These are phyloP conservation scores for Caenorhabditis uteleia DNA, from an alignment of 2,888 invertebrate genomes.

Conservation along the genomic window DNA sequence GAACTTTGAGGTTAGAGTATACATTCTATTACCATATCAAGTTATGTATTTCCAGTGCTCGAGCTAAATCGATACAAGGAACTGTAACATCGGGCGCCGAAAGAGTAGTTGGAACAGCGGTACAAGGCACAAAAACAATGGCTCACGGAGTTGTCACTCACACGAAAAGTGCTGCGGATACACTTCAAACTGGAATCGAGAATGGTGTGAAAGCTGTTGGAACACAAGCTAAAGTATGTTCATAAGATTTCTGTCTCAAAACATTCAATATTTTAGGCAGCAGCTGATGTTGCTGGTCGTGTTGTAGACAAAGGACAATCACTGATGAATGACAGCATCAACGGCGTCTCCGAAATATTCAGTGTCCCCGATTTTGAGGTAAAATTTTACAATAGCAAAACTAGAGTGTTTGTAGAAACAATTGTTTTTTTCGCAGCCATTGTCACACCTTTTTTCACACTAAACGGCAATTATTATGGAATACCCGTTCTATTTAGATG, in stretches of 20 bases:
- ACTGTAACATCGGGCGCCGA: constrained; percentile 66
- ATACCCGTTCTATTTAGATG: too few relatives aligned
- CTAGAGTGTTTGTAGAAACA: not conserved
- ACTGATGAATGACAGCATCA: constrained; percentile 48
- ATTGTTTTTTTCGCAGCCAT: not conserved
- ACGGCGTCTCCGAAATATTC: constrained; percentile 47
- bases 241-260: not conserved
- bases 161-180: constrained; percentile 68
- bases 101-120: constrained; percentile 54
- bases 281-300: constrained; percentile 40
- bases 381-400: not conserved
- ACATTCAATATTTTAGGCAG: constrained; percentile 19
- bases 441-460: too few relatives aligned
- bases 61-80: constrained; percentile 63
- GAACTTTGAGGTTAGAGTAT: constrained; percentile 59
- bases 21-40: constrained; percentile 9
- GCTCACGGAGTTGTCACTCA: constrained; percentile 69
- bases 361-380: constrained; percentile 45
- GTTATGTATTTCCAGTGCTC: too few relatives aligned
- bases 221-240: constrained; percentile 42
- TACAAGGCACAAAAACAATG: constrained; percentile 65
- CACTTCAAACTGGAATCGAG: constrained; percentile 67
- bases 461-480: too few relatives aligned
- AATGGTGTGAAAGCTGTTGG: constrained; percentile 62
- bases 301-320: constrained; percentile 47